Evolutionary conservation across 1,140 invertebrate genomes (phyloP), one percentile per base, ranked within the genome.

Genomic region (Trichonephila clavipes): DNA sequence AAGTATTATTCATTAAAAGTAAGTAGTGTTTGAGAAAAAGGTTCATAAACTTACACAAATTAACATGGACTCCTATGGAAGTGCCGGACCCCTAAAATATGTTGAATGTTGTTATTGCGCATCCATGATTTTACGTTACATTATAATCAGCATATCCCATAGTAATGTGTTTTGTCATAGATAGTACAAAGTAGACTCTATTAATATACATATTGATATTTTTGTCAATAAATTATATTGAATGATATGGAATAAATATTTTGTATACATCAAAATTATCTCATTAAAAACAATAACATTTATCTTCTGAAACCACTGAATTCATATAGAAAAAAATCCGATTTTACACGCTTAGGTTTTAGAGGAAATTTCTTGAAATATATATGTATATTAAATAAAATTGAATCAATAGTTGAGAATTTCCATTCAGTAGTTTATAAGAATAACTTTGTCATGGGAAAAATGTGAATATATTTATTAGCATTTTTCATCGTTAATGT

Each of bases 151-250:
- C 82, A 83, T 83, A 83, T 59, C 82, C 82, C 40, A n/a, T 83
- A 83, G 44, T n/a, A 16, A 59, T 59, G 21, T 58, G 18, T 59
- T 28, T 58, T 83, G 72, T 77, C 72, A 58, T 83, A 83, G 51
- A 83, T 83, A 16, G 44, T 51, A n/a, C 44, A 58, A 51, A 83
- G 82, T 59, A 83, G 51, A 40, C 12, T 77, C 18, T 77, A 77
- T 28, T n/a, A 14, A 83, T 59, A 58, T 58, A 83, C 21, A 83
- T 40, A 3, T 83, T 83, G 58, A 58, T 83, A 83, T 59, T 83
- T 83, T 83, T 83, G 51, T 19, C 82, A 58, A 83, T 51, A 24
- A 21, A 83, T 83, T 83, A 83, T 83, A 83, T 58, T 58, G 21
- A 83, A 58, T 5, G 19, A 83, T 19, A 8, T 58, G 51, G 51